phyloP scores from a whole-genome alignment of 2,113 vertebrate species.

The Aythya baeri region DNA sequence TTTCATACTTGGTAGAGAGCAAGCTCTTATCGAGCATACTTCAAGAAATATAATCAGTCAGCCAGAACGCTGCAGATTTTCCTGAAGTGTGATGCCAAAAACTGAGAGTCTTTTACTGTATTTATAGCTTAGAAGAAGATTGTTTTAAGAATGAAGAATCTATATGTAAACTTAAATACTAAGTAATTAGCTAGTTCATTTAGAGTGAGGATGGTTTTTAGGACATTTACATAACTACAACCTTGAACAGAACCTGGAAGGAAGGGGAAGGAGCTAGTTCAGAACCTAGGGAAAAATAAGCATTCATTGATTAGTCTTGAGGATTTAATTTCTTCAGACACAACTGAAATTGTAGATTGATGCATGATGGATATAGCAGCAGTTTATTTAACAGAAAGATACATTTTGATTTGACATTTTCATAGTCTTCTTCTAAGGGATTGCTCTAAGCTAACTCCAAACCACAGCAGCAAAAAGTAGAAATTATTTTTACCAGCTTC shows the following conservation, averaged over 20 bases:
- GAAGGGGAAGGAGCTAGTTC: neutral
- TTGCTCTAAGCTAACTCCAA: neutral
- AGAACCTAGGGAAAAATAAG: neutral
- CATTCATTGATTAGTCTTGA: neutral
- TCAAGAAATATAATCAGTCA: neutral
- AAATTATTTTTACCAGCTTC: neutral
- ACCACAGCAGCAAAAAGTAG: neutral
- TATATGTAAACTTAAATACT: neutral
- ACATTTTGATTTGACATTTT: neutral
- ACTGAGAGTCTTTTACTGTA: neutral
- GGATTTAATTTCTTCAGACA: conserved; percentile 1
- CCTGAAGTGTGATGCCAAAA: neutral
- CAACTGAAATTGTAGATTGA: neutral
- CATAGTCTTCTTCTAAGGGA: neutral
- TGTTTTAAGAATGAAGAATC: neutral
- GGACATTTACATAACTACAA: neutral
- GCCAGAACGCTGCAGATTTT: neutral
- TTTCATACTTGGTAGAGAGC: neutral
- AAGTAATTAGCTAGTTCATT: neutral
- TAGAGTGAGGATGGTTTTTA: neutral
- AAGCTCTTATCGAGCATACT: neutral
- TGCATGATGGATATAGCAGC: neutral
- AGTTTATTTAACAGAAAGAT: neutral
- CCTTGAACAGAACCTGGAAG: neutral
- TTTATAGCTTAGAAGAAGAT: neutral